These are phyloP conservation scores for Alfaro cultratus DNA, from an alignment of 2,797 vertebrate species.

Conservation along the genomic window DNA sequence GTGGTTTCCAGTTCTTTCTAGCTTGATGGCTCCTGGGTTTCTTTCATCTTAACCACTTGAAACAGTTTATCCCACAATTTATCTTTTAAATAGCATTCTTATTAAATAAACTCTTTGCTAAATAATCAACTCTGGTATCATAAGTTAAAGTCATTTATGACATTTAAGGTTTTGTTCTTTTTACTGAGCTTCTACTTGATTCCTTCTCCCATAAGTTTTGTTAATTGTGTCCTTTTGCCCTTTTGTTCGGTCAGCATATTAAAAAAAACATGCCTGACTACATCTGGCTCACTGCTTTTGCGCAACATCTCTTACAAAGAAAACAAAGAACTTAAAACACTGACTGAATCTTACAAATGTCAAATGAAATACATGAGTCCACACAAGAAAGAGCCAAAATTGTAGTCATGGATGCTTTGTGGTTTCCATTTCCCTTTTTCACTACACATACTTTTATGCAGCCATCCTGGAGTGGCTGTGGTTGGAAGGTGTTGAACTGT, in stretches of 20 bases:
- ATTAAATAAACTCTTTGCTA: neutral
- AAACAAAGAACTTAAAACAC: neutral
- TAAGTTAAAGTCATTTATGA: neutral
- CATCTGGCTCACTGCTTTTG: neutral
- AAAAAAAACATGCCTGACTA: too few species aligned
- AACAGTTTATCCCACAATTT: neutral
- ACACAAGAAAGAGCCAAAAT: neutral
- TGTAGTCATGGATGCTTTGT: neutral
- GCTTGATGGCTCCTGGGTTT: neutral
- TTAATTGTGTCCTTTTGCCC: neutral
- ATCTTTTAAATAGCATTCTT: neutral
- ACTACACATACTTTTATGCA: neutral
- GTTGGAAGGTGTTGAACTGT: conserved; percentile 17
- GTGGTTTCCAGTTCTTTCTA: neutral
- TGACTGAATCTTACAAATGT: conserved; percentile 1
- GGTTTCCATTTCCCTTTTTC: neutral
- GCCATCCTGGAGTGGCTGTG: neutral
- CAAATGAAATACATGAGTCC: neutral
- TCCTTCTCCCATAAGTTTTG: neutral
- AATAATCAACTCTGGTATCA: neutral
- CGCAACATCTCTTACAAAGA: neutral
- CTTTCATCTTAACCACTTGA: neutral
- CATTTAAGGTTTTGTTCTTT: neutral
- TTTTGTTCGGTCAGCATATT: neutral
- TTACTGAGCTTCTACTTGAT: neutral